Evolutionary conservation across 2,797 vertebrate genomes (phyloP), one percentile per base, ranked within the genome.

Genomic region (Glyptemys insculpta): DNA sequence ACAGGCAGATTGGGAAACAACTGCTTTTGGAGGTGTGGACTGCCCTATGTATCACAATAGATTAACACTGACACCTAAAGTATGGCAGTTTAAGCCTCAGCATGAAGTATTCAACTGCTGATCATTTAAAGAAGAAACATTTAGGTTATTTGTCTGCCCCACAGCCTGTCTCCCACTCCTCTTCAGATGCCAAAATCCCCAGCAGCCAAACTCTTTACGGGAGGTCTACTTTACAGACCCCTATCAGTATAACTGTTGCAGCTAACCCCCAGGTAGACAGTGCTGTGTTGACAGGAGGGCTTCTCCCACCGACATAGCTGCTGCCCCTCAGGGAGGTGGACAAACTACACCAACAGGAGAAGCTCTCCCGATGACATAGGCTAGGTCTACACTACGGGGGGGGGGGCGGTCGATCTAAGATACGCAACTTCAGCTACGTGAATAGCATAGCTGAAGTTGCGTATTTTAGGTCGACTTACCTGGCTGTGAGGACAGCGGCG

Each of bases 111-210:
- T 88, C 8, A 34, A 15, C 4, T n/a, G 23, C 5, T 0, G n/a
- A 54, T 78, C 4, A 76, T 5, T 86, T 85, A 3, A 12, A 11
- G 25, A n/a, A 54, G 5, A 72, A 72, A 41, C 41, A 12, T 4
- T 0, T 12, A 2, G 7, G 4, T 83, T 86, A 12, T n/a, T 23
- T 34, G 78, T n/a, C 0, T 81, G 11, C 18, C 0, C 50, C 54
- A 10, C 2, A 15, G 4, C 74, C 10, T 83, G 1, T 12, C n/a
- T 56, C 44, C 4, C 56, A 8, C 37, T 88, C 6, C 2, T 52
- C 54, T 2, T 81, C n/a, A 76, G n/a, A 5, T 81, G 44, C 19
- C 41, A 37, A 41, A 72, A 37, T 10, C 65, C 65, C 18, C 65
- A 72, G 21, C 65, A 72, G n/a, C 65, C 19, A 41, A 72, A 72